Conservation (phyloP, 2,888 invertebrate genomes). For the Blomia tropicalis region DNA sequence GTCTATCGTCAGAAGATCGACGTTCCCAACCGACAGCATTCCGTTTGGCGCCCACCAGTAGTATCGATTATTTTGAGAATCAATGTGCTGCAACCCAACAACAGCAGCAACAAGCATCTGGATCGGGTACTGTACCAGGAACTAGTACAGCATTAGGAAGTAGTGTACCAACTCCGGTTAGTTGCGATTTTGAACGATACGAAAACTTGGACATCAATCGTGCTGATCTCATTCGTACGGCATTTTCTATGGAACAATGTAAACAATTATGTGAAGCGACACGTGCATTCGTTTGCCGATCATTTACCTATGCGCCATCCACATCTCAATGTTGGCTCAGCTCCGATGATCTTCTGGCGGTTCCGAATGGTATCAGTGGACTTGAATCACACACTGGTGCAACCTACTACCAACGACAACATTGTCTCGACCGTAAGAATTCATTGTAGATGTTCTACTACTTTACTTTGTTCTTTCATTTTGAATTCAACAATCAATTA, state of each 20-base stretch:
- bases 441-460: not conserved
- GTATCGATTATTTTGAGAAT: constrained; percentile 66
- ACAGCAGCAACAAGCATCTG: not conserved
- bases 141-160: not conserved
- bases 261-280: constrained; percentile 33
- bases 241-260: constrained; percentile 32
- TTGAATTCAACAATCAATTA: not conserved
- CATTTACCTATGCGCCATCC: constrained; percentile 33
- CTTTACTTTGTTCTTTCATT: not conserved
- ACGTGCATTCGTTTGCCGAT: constrained; percentile 34
- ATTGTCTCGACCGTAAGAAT: constrained; percentile 33
- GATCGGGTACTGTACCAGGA: not conserved
- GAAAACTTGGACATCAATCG: constrained; percentile 29
- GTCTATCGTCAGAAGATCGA: constrained; percentile 54
- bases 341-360: constrained; percentile 32
- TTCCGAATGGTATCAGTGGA: constrained; percentile 28
- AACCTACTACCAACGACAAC: constrained; percentile 31
- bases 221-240: constrained; percentile 29
- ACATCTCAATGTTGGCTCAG: constrained; percentile 32
- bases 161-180: constrained; percentile 24
- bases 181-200: constrained; percentile 30
- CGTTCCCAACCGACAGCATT: constrained; percentile 45
- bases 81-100: constrained; percentile 44
- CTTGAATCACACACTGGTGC: constrained; percentile 30
- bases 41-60: constrained; percentile 40